Base-by-base conservation (phyloP, 1,140 invertebrate species). In the Lucilia cuprina region DNA sequence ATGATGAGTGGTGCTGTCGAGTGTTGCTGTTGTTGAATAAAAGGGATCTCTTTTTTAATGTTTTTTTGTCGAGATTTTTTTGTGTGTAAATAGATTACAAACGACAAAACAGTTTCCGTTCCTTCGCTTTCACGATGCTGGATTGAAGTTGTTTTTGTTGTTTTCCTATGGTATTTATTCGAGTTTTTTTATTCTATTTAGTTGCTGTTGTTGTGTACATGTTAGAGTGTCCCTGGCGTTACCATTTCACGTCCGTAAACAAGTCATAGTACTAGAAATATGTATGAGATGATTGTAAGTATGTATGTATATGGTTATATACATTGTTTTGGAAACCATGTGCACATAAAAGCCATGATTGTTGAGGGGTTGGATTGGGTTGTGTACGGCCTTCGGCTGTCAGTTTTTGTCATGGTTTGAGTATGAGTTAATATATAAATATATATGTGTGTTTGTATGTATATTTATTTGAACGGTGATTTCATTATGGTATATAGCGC, bases 51-150 rank as follows among this genome's bases (percentile, higher is more conserved):
- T 70, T 70, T 70, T 70, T 30, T 30, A 30, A 30, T 30, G 25
- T 30, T 60, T 60, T 60, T 60, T 60, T n/a, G n/a, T 60, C 17
- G 4, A 17, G 13, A 17, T 60, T 35, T 78, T 35, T 47, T 30
- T 47, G 85, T 89, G 87, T 87, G 88, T 88, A 89, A 89, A 89
- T 89, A 89, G 88, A 89, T 89, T 89, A 89, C 88, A 88, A 89
- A 89, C 88, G 88, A 88, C 88, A 87, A 89, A 89, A 89, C 86
- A 89, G 74, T 84, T 84, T 84, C 75, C 83, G 83, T 49, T 78
- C 34, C 74, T 78, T 84, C 74, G 55, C 60, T 82, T 60, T 82
- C 30, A 70, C 82, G 21, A 35, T 65, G 25, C 34, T 60, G 25
- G 60, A n/a, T 70, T 34, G 13, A 34, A 75, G 21, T 5, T 75